Evolutionary conservation across 2,113 vertebrate species (phyloP), one percentile per base, ranked within the genome.

Genomic region (Sminthopsis crassicaudata): DNA sequence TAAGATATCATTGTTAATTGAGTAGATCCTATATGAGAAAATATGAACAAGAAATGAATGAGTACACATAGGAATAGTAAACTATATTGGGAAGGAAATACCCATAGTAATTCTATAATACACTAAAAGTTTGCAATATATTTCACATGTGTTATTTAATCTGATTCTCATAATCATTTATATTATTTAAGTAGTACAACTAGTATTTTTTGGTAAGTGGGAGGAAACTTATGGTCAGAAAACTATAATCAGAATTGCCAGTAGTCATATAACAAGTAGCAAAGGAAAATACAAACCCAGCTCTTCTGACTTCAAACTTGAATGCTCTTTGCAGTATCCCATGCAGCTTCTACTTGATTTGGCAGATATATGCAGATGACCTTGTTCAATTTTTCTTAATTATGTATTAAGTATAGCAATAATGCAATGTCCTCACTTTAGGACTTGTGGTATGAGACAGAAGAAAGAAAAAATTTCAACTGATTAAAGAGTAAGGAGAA

Each of bases 401-500:
- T 76, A 76, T 76, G 30, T 76, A 93, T 53, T 57, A 93, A 88
- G 93, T 53, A 19, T n/a, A 92, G 90, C 95, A 95, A 96, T 54
- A 84, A 92, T 54, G 55, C 36, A 91, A 46, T 91, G 16, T 12
- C 42, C 27, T 93, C 95, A 97, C 30, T 53, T 93, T n/a, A 90
- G 93, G 30, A 46, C 19, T 89, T 25, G 46, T 48, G 76, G 67
- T 23, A 91, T 46, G 46, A 90, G 94, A 84, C 92, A 91, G 24
- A 94, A 95, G 54, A 92, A 94, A 60, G 7, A 25, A 94, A 94
- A 94, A 95, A 36, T 92, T 84, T 94, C 27, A 88, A 14, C 8
- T 84, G 76, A 48, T 12, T 92, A 91, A 93, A 90, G 19, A 97
- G 50, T 48, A 23, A 12, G 19, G 92, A 96, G 51, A 52, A 57